These are phyloP conservation scores for Subacronicta megacephala DNA, from an alignment of 2,888 invertebrate species.

Conservation along the genomic window DNA sequence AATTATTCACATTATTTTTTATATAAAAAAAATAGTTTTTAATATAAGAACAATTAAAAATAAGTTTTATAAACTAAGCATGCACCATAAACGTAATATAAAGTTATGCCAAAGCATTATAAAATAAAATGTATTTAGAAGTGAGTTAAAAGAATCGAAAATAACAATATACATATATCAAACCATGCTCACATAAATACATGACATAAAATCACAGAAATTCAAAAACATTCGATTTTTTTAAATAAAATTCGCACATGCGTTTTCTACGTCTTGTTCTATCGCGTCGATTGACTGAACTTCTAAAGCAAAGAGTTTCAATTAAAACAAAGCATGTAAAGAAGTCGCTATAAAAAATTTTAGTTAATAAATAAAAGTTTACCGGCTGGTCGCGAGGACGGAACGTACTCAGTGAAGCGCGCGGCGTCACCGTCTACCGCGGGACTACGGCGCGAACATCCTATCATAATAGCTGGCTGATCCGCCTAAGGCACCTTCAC, in stretches of 20 bases:
- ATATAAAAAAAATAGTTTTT: too few species aligned
- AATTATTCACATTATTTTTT: too few species aligned
- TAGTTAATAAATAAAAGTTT: conserved; percentile 59
- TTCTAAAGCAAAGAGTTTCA: neutral
- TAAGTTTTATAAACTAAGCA: too few species aligned
- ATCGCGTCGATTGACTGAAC: too few species aligned
- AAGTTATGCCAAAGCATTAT: too few species aligned
- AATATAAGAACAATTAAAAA: too few species aligned
- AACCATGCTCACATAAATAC: conserved; percentile 31
- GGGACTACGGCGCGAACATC: conserved; percentile 72
- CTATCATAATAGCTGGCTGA: conserved; percentile 74
- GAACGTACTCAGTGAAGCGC: conserved; percentile 60
- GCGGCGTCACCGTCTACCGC: conserved; percentile 69
- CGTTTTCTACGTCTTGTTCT: too few species aligned
- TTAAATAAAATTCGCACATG: conserved; percentile 41
- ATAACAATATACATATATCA: conserved; percentile 35
- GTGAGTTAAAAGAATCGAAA: neutral
- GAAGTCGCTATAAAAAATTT: conserved; percentile 28
- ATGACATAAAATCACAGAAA: conserved; percentile 8
- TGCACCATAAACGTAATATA: too few species aligned
- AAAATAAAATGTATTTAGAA: too few species aligned
- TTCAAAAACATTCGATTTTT: conserved; percentile 14
- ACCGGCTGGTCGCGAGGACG: conserved; percentile 49
- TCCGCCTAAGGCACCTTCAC: conserved; percentile 65
- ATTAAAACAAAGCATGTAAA: conserved; percentile 29